phyloP scores from a whole-genome alignment of 1,140 invertebrate genomes.

The Manduca sexta region DNA sequence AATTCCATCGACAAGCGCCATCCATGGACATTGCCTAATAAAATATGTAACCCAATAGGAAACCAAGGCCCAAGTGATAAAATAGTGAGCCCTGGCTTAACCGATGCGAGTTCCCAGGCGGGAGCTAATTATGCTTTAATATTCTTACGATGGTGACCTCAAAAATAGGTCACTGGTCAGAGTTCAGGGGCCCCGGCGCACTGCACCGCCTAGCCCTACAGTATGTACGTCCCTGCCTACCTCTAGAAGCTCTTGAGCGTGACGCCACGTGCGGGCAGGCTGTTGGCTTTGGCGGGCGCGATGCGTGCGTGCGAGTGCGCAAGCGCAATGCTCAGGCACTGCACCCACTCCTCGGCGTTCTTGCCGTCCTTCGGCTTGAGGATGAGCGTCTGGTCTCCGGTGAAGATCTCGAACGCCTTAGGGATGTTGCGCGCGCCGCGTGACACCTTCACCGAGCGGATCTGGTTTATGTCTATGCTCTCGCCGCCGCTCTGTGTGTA shows the following conservation, averaged over 20 bases:
- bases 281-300: conserved; percentile 79
- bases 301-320: conserved; percentile 84
- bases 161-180: too few species aligned
- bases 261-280: conserved; percentile 77
- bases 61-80: too few species aligned
- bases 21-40: too few species aligned
- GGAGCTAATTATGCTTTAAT: too few species aligned
- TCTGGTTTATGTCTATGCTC: conserved; percentile 91
- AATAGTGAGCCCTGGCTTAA: too few species aligned
- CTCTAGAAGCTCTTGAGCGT: conserved; percentile 63
- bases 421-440: conserved; percentile 90
- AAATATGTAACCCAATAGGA: too few species aligned
- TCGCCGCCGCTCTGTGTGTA: conserved; percentile 78
- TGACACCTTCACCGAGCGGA: conserved; percentile 92
- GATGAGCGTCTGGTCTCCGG: conserved; percentile 91
- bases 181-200: too few species aligned
- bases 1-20: too few species aligned
- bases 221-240: too few species aligned
- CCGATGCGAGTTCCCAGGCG: too few species aligned
- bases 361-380: conserved; percentile 95
- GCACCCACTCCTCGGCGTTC: conserved; percentile 95
- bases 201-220: too few species aligned
- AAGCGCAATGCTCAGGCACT: conserved; percentile 90
- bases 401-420: conserved; percentile 97
- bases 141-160: too few species aligned